A percentile compares a stretch with the other conserved stretches of the same genome.
Evolutionary conservation across 2,797 vertebrate genomes (phyloP).

Genomic region (Halcyon badia): DNA sequence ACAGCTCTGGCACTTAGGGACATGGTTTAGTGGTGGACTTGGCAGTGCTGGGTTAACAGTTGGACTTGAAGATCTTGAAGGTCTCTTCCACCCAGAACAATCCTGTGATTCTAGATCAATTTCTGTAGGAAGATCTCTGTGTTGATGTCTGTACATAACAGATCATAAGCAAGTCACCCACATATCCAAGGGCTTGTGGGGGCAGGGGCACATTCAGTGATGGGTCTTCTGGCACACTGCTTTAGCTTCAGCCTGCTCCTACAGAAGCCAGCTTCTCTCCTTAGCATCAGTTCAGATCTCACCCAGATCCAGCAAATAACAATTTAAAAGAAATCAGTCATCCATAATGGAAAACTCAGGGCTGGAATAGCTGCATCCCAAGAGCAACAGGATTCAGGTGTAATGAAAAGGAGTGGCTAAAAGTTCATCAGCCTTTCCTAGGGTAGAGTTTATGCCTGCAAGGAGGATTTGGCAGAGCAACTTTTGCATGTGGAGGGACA

Average conservation of each 20-base stretch:
- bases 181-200: fast-evolving
- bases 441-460: fast-evolving
- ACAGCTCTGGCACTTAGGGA: neutral
- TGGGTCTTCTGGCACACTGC: neutral
- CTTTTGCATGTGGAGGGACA: neutral
- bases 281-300: neutral
- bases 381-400: fast-evolving
- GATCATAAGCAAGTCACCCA: neutral
- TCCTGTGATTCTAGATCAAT: neutral
- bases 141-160: neutral
- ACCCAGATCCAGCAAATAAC: fast-evolving
- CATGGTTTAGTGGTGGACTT: too few relatives aligned
- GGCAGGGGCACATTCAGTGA: too few relatives aligned
- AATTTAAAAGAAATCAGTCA: neutral
- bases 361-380: neutral
- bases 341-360: neutral
- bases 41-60: too few relatives aligned
- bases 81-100: too few relatives aligned
- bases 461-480: neutral
- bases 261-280: neutral
- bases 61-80: too few relatives aligned
- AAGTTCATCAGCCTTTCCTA: neutral
- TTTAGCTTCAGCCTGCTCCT: neutral
- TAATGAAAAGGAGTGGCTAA: neutral
- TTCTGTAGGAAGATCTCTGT: neutral